Evolutionary conservation across 2,113 vertebrate species (phyloP).

Genomic region (Rhabdornis inornatus): DNA sequence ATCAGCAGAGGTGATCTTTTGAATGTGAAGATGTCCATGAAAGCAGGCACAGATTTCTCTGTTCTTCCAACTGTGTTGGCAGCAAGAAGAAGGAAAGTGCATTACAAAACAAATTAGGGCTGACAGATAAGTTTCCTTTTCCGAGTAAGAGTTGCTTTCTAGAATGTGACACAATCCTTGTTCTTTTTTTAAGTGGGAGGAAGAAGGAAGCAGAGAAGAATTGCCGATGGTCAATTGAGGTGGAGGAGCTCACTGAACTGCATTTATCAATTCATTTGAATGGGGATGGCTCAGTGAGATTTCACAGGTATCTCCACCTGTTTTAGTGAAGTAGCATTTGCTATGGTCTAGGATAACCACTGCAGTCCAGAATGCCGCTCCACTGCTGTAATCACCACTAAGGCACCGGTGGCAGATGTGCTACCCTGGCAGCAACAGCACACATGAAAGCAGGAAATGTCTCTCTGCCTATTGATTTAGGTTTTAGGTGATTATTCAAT

Average conservation of each 20-base stretch:
- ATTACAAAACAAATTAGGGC: not conserved
- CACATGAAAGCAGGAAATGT: not conserved
- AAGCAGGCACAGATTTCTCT: not conserved
- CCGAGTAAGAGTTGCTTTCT: not conserved
- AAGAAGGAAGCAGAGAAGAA: not conserved
- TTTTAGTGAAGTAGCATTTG: not conserved
- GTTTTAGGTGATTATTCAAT: not conserved
- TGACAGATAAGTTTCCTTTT: slow-evolving; percentile 25
- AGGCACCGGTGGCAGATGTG: not conserved
- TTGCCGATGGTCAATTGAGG: not conserved
- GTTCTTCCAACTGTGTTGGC: not conserved
- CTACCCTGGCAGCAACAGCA: not conserved
- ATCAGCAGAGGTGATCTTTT: not conserved
- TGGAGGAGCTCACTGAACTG: not conserved
- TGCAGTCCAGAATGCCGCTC: not conserved
- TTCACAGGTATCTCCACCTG: not conserved
- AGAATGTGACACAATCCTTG: not conserved
- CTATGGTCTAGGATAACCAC: not conserved
- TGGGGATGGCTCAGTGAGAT: not conserved
- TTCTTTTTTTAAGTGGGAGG: not conserved
- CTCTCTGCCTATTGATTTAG: not conserved
- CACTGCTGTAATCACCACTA: rapidly evolving
- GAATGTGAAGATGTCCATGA: not conserved
- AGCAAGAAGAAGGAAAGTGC: not conserved
- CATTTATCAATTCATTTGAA: not conserved